Evolutionary conservation across 2,888 invertebrate genomes (phyloP).

Genomic region (Erynnis tages): DNA sequence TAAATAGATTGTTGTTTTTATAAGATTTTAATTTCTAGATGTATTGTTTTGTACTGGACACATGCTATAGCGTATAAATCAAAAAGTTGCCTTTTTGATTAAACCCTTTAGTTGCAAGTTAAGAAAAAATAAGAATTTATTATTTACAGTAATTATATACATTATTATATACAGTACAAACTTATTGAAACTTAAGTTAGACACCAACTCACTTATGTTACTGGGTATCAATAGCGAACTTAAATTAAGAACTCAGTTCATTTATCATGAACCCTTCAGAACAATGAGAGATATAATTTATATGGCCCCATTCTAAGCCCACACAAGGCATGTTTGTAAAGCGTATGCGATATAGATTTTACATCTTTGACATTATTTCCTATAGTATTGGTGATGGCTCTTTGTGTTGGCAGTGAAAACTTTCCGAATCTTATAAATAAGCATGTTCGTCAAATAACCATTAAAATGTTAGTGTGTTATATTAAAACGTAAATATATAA

Average conservation of each 20-base stretch:
- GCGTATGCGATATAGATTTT: constrained; percentile 60
- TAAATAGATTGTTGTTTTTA: neutral
- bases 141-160: too few relatives aligned
- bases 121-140: too few relatives aligned
- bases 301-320: constrained; percentile 60
- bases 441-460: neutral
- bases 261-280: constrained; percentile 65
- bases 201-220: constrained; percentile 30
- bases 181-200: too few relatives aligned
- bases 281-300: constrained; percentile 64
- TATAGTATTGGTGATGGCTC: constrained; percentile 32
- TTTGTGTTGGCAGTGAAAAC: neutral
- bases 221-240: constrained; percentile 40
- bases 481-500: neutral
- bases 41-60: neutral
- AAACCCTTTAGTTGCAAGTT: too few relatives aligned
- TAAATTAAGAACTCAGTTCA: constrained; percentile 57
- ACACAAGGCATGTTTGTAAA: constrained; percentile 59
- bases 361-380: constrained; percentile 60
- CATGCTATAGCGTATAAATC: too few relatives aligned
- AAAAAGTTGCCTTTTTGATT: too few relatives aligned
- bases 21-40: neutral
- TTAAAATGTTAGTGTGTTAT: too few relatives aligned
- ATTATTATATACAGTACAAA: too few relatives aligned
- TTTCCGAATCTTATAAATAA: neutral